Evolutionary conservation across 2,113 vertebrate genomes (phyloP), one percentile per base, ranked within the genome.

Genomic region (Bostrychus sinensis): DNA sequence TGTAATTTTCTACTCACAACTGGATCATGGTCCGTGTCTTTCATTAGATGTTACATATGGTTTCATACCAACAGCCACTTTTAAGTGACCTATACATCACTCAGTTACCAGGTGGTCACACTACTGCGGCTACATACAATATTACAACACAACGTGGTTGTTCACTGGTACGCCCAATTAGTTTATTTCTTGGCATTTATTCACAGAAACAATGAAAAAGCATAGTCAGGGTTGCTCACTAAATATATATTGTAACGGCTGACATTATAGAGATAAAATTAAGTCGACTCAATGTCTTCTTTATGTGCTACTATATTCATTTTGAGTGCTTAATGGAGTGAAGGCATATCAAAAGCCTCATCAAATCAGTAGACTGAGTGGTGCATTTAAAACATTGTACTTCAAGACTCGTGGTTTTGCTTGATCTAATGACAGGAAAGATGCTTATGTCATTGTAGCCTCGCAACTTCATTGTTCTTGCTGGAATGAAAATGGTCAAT

Each of bases 261-360:
- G 66, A 75, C 54, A 70, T 28, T 60, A 72, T 76, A 54, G 14
- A 51, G 63, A 61, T 73, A 72, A 72, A 78, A 85, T 79, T 68
- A 70, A 71, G 64, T 53, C 11, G 25, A 68, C 64, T 82, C 72
- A 57, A 82, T 80, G 81, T 82, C 74, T 74, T 81, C 63, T 77
- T 81, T 78, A 77, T 73, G 58, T 79, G 74, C 71, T 58, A 48
- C 69, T 75, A 65, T 75, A 85, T 87, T 88, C 72, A 56, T 46
- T 78, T 82, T 86, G 73, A 81, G 80, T 75, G 68, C 81, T 71
- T 86, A 86, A 88, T 87, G 72, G 72, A 64, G 66, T 69, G 70
- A 83, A 78, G 72, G 41, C 67, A 72, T 86, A 87, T 84, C 81
- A 86, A 83, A 88, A 75, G 78, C 67, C 66, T 83, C 81, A 83